Evolutionary conservation across 35 echinoderm and acorn worm species (phyloP).

Genomic region (Heliocidaris erythrogramma): DNA sequence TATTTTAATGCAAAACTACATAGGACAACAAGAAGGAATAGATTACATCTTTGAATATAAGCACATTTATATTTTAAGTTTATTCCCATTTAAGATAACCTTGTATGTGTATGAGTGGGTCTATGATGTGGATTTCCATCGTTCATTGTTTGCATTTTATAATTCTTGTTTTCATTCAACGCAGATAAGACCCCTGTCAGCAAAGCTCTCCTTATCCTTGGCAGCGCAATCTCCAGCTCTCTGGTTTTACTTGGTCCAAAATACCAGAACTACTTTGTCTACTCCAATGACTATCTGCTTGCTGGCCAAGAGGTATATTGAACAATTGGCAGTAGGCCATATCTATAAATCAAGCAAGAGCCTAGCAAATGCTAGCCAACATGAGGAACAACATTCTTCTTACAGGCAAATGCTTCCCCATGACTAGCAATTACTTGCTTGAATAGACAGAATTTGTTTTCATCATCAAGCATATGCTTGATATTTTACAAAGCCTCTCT

Average conservation of each 20-base stretch:
- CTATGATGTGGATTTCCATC: too few relatives aligned
- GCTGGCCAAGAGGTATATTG: background rate
- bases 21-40: too few relatives aligned
- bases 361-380: background rate
- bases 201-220: conserved; percentile 30
- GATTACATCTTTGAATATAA: too few relatives aligned
- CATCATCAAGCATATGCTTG: background rate
- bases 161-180: too few relatives aligned
- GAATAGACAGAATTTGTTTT: too few relatives aligned
- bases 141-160: too few relatives aligned
- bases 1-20: too few relatives aligned
- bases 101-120: too few relatives aligned
- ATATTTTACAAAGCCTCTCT: background rate
- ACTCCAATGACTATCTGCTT: conserved; percentile 29
- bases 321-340: background rate
- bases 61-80: too few relatives aligned
- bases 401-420: background rate
- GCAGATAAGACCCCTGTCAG: conserved; percentile 27
- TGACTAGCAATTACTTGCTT: too few relatives aligned
- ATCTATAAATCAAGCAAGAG: too few relatives aligned
- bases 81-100: too few relatives aligned
- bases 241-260: conserved; percentile 17
- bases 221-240: conserved; percentile 16
- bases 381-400: background rate
- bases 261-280: conserved; percentile 48